Conservation (phyloP, 2,797 vertebrate genomes). For the Centropyge bicolor region DNA sequence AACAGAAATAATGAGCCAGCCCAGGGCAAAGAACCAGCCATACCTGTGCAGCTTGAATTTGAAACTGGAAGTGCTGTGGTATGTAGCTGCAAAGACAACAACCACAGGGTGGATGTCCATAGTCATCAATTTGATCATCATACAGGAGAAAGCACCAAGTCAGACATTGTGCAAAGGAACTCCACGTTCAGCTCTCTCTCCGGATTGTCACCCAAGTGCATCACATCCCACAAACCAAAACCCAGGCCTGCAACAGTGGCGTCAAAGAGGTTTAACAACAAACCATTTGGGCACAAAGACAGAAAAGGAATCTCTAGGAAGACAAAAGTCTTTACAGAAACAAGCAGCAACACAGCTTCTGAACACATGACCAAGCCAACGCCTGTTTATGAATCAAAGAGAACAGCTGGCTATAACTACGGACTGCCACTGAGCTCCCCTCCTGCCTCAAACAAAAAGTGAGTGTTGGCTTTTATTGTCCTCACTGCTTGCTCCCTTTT, state of each 20-base stretch:
- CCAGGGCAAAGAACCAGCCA: background rate
- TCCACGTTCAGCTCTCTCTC: background rate
- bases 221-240: constrained; percentile 30
- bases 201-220: constrained; percentile 17
- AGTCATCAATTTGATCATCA: constrained; percentile 8
- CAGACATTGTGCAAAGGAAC: constrained; percentile 5
- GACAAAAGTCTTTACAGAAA: constrained; percentile 13
- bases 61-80: background rate
- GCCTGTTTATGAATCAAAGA: constrained; percentile 84
- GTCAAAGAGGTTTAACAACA: constrained; percentile 30
- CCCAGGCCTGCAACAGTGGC: constrained; percentile 5
- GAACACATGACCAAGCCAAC: constrained; percentile 59
- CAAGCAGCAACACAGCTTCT: background rate
- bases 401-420: constrained; percentile 89
- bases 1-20: constrained; percentile 6
- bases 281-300: constrained; percentile 33
- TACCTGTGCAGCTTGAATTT: constrained; percentile 25
- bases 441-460: constrained; percentile 73
- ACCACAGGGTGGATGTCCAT: background rate
- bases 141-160: constrained; percentile 20
- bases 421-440: constrained; percentile 88
- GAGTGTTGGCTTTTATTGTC: constrained; percentile 43
- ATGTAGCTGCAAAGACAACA: constrained; percentile 16
- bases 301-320: constrained; percentile 33
- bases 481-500: background rate